These are phyloP conservation scores for Petrocephalus schoutedeni DNA, from an alignment of 2,797 vertebrate species.

Conservation along the genomic window DNA sequence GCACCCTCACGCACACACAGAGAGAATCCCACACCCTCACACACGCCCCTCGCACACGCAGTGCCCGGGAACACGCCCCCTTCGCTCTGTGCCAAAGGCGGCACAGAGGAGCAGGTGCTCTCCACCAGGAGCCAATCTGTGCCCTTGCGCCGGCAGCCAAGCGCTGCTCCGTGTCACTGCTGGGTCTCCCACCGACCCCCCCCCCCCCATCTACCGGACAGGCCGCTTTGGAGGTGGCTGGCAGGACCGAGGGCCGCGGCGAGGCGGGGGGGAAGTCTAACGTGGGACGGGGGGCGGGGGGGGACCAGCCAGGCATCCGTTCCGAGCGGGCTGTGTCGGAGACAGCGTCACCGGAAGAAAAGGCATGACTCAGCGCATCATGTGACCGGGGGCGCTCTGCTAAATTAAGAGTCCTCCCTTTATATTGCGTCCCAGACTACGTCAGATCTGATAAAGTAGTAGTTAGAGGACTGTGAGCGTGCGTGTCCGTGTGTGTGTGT, in stretches of 20 bases:
- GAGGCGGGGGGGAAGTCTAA: slow-evolving; percentile 46
- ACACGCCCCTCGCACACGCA: slow-evolving; percentile 16
- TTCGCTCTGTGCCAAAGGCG: slow-evolving; percentile 26
- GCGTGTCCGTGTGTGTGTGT: slow-evolving; percentile 29
- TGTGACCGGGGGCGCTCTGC: slow-evolving; percentile 31
- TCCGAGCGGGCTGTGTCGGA: slow-evolving; percentile 43
- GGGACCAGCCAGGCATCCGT: slow-evolving; percentile 40
- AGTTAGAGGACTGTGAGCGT: slow-evolving; percentile 2
- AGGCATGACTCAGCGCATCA: slow-evolving; percentile 28
- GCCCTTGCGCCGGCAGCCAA: slow-evolving; percentile 43
- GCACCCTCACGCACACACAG: background rate
- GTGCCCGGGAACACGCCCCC: background rate
- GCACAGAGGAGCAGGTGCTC: slow-evolving; percentile 31
- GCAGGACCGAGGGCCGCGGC: slow-evolving; percentile 39
- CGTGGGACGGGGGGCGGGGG: slow-evolving; percentile 21
- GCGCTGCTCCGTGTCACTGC: slow-evolving; percentile 36
- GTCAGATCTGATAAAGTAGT: slow-evolving; percentile 17
- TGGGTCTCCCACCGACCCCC: background rate
- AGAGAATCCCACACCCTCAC: background rate
- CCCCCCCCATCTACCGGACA: background rate
- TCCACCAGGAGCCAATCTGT: slow-evolving; percentile 38
- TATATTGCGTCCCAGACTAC: slow-evolving; percentile 28
- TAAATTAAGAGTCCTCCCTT: slow-evolving; percentile 40
- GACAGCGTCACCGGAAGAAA: slow-evolving; percentile 46
- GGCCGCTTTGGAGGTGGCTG: slow-evolving; percentile 47